Evolutionary conservation across 1,140 invertebrate species (phyloP).

Genomic region (Bursaphelenchus mucronatus): DNA sequence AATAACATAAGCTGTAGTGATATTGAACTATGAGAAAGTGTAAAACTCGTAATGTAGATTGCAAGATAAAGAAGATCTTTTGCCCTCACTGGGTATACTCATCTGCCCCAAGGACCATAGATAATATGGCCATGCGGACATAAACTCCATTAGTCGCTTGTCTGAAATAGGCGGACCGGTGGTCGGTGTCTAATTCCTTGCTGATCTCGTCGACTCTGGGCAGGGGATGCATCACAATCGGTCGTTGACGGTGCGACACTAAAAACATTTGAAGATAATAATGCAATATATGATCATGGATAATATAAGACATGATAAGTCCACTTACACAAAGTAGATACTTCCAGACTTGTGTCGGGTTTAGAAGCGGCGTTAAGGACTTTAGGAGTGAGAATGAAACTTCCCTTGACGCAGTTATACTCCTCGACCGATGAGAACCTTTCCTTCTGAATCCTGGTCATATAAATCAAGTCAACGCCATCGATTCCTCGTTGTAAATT

Average conservation of each 20-base stretch:
- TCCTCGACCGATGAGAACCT: slow-evolving; percentile 78
- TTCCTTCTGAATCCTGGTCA: slow-evolving; percentile 94
- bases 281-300: slow-evolving; percentile 64
- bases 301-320: not conserved
- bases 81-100: too few relatives aligned
- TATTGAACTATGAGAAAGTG: too few relatives aligned
- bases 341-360: not conserved
- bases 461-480: slow-evolving; percentile 82
- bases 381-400: slow-evolving; percentile 82
- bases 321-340: not conserved
- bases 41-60: too few relatives aligned
- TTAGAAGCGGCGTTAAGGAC: slow-evolving; percentile 84
- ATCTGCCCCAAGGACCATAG: too few relatives aligned
- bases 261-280: slow-evolving; percentile 18
- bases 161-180: slow-evolving; percentile 92
- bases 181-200: slow-evolving; percentile 86
- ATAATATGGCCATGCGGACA: slow-evolving; percentile 88
- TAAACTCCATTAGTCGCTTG: slow-evolving; percentile 97
- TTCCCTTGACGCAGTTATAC: slow-evolving; percentile 80
- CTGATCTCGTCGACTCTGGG: slow-evolving; percentile 87
- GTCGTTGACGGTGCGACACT: slow-evolving; percentile 61
- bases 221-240: slow-evolving; percentile 95
- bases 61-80: too few relatives aligned
- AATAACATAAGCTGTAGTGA: too few relatives aligned
- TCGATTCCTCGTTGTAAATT: slow-evolving; percentile 77